Evolutionary conservation across 2,888 invertebrate species (phyloP), one percentile per base, ranked within the genome.

Genomic region (Toxonevra muliebris): DNA sequence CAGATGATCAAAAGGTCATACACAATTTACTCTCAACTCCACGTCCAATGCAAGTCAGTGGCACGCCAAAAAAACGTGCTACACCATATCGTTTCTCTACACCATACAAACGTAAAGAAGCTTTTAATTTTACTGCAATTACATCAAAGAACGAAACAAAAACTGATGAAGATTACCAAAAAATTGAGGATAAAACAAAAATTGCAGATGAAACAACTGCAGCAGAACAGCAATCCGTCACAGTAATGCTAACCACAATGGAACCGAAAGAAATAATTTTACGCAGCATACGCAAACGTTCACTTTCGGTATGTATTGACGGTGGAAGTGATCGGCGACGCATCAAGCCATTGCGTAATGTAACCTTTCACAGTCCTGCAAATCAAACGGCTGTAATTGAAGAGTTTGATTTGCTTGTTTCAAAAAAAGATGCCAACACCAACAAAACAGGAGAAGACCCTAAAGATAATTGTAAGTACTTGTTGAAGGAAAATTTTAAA

Each of bases 311-410:
- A 0, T 74, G 75, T 42, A 72, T 74, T 9, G 75, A 73, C 12
- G 73, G 63, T 5, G 42, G 68, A 20, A 61, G 57, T 3, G 4
- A 43, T 8, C 67, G 71, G 15, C 43, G 48, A 15, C 43, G 3
- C 12, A 40, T 13, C 55, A 72, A 70, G 11, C 58, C 41, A 61
- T 45, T 13, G 62, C 57, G 61, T 75, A 76, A 42, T 65, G 83
- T 84, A 0, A 77, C 76, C 0, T 84, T 84, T 62, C 71, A 75
- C 17, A 82, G 82, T 73, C 82, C 84, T 0, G 74, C 77, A 0
- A 79, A 79, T 65, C 73, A 73, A 63, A 77, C 73, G 4, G 71
- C 67, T 54, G 74, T 66, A 11, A 76, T 79, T 8, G 73, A 69
- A 5, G 78, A 79, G 10, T 69, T 78, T 0, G 80, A 83, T 50